Conservation (phyloP, 2,113 vertebrate species). For the Amia ocellicauda region DNA sequence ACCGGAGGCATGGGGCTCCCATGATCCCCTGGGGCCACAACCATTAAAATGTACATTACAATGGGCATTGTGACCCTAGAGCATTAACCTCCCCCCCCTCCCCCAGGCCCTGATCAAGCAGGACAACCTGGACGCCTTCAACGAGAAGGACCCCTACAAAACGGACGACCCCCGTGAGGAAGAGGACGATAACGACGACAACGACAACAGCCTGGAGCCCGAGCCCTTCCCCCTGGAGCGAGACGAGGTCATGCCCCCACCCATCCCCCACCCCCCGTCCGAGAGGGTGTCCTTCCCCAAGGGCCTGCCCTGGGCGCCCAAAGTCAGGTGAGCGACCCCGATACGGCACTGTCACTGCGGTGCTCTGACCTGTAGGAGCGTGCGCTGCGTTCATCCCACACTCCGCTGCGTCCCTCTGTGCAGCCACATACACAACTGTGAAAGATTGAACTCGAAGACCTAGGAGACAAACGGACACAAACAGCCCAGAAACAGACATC, state of each 20-base stretch:
- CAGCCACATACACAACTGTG: no score
- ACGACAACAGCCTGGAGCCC: slow-evolving; percentile 83
- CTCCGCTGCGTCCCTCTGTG: no score
- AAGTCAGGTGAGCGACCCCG: slow-evolving; percentile 83
- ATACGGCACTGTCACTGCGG: no score
- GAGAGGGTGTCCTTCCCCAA: slow-evolving; percentile 91
- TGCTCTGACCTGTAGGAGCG: no score
- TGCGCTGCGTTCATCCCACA: no score
- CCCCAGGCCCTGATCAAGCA: slow-evolving; percentile 89
- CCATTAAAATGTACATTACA: no score
- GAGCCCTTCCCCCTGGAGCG: slow-evolving; percentile 89
- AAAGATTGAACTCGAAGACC: no score
- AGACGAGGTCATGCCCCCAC: slow-evolving; percentile 92
- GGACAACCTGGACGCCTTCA: slow-evolving; percentile 97
- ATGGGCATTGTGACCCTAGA: no score
- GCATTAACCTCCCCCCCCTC: background rate
- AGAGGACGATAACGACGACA: slow-evolving; percentile 92
- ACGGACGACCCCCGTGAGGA: slow-evolving; percentile 88
- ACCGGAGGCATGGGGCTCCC: no score
- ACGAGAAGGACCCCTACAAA: slow-evolving; percentile 94
- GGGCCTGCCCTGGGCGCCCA: slow-evolving; percentile 95
- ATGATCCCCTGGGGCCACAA: no score
- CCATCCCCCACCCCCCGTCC: slow-evolving; percentile 78
- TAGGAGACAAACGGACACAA: no score
- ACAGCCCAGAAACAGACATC: no score